Percentiles rank a stretch among this genome's conserved stretches.
phyloP scores from a whole-genome alignment of 1,140 invertebrate genomes.

The Pantala flavescens region DNA sequence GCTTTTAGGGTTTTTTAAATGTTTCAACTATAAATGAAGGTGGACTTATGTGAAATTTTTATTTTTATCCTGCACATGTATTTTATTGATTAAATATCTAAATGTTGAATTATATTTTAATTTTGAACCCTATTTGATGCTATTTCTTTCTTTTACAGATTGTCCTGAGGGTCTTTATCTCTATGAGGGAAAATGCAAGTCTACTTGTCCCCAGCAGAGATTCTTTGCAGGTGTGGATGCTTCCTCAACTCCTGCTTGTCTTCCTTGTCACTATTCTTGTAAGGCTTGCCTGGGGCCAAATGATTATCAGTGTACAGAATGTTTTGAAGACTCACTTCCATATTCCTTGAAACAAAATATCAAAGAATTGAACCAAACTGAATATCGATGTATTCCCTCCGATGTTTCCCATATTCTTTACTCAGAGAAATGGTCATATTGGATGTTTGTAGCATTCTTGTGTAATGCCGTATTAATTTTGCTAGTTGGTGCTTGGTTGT shows the following conservation, averaged over 20 bases:
- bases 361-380: background rate
- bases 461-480: background rate
- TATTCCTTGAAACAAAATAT: slow-evolving; percentile 13
- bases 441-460: background rate
- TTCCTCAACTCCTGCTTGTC: slow-evolving; percentile 28
- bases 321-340: slow-evolving; percentile 40
- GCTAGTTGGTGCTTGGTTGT: background rate
- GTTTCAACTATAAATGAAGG: no score
- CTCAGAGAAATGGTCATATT: background rate
- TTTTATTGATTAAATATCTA: no score
- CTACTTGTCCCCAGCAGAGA: slow-evolving; percentile 33
- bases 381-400: background rate
- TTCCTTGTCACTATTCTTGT: slow-evolving; percentile 48
- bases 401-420: background rate
- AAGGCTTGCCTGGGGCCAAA: slow-evolving; percentile 41
- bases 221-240: slow-evolving; percentile 21
- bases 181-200: slow-evolving; percentile 34
- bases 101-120: no score
- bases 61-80: no score
- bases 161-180: slow-evolving; percentile 32
- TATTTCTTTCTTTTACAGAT: slow-evolving; percentile 31
- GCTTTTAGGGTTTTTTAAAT: no score
- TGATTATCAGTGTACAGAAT: slow-evolving; percentile 44
- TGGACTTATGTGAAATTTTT: no score
- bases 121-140: no score